phyloP scores from a whole-genome alignment of 2,888 invertebrate genomes.

The Aspidapion aeneum region DNA sequence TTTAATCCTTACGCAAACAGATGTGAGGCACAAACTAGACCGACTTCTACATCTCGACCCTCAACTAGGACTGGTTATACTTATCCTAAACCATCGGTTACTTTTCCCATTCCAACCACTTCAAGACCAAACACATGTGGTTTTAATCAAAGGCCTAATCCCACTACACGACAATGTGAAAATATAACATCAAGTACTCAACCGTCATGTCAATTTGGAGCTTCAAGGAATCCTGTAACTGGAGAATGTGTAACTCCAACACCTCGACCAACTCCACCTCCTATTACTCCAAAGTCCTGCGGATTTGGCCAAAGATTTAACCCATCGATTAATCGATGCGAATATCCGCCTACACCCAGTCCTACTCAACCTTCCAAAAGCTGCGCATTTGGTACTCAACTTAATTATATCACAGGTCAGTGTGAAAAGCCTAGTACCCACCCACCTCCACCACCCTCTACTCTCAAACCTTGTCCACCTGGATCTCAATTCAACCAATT shows the following conservation, averaged over 20 bases:
- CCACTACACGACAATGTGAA: slow-evolving; percentile 4
- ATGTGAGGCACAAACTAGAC: slow-evolving; percentile 13
- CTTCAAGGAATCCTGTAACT: background rate
- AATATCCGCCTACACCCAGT: slow-evolving; percentile 9
- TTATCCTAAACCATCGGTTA: slow-evolving; percentile 15
- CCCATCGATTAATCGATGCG: slow-evolving; percentile 10
- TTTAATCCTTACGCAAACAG: slow-evolving; percentile 12
- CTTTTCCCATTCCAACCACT: slow-evolving; percentile 10
- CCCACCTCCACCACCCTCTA: background rate
- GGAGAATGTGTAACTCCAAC: background rate
- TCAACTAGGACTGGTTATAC: slow-evolving; percentile 13
- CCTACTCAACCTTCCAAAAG: slow-evolving; percentile 14
- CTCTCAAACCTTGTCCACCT: slow-evolving; percentile 10
- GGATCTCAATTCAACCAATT: slow-evolving; percentile 13
- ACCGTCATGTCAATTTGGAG: slow-evolving; percentile 15
- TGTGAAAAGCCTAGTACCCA: slow-evolving; percentile 13
- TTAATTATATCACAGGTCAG: slow-evolving; percentile 15
- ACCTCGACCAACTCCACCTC: slow-evolving; percentile 17
- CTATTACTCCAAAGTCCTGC: slow-evolving; percentile 5
- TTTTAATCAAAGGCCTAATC: slow-evolving; percentile 13
- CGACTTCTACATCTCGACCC: background rate
- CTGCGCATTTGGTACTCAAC: slow-evolving; percentile 22
- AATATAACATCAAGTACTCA: slow-evolving; percentile 14
- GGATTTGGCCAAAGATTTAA: slow-evolving; percentile 11
- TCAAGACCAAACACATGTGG: slow-evolving; percentile 38